Evolutionary conservation across 2,113 vertebrate genomes (phyloP).

Genomic region (Suncus etruscus): DNA sequence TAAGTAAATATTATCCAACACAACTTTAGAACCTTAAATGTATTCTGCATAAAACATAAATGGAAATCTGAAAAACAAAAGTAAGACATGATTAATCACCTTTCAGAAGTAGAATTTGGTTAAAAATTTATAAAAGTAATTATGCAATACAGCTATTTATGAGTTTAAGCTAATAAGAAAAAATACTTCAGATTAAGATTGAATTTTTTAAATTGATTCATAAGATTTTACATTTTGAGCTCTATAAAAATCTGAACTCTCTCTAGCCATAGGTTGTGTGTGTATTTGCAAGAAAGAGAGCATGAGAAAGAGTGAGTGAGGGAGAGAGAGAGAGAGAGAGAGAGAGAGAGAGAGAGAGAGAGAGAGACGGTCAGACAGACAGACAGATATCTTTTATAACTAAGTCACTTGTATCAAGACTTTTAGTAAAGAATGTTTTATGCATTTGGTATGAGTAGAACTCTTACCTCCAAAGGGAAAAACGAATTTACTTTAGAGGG

Average conservation of each 20-base stretch:
- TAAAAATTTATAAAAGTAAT: slow-evolving; percentile 46
- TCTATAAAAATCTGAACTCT: slow-evolving; percentile 13
- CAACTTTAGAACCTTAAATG: slow-evolving; percentile 40
- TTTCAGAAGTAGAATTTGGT: slow-evolving; percentile 55
- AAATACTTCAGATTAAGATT: slow-evolving; percentile 29
- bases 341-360: too few species aligned
- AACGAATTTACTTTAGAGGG: background rate
- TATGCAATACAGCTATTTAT: slow-evolving; percentile 55
- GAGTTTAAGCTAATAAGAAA: slow-evolving; percentile 49
- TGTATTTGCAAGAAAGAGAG: background rate
- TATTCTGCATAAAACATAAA: slow-evolving; percentile 28
- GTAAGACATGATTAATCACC: slow-evolving; percentile 63
- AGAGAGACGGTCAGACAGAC: background rate
- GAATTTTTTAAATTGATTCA: slow-evolving; percentile 43
- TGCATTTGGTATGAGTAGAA: background rate
- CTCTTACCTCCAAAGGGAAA: background rate
- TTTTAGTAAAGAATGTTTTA: background rate
- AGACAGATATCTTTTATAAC: background rate
- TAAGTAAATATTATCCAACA: slow-evolving; percentile 59
- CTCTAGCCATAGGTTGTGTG: slow-evolving; percentile 16
- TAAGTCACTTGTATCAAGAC: background rate
- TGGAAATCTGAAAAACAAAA: slow-evolving; percentile 55
- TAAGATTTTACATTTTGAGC: slow-evolving; percentile 48
- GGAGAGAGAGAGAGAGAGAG: too few species aligned
- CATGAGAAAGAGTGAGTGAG: too few species aligned